Percentiles rank a stretch among this genome's conserved stretches.
These are phyloP conservation scores for Denticeps clupeoides DNA, from an alignment of 2,797 vertebrate species.

Conservation along the genomic window DNA sequence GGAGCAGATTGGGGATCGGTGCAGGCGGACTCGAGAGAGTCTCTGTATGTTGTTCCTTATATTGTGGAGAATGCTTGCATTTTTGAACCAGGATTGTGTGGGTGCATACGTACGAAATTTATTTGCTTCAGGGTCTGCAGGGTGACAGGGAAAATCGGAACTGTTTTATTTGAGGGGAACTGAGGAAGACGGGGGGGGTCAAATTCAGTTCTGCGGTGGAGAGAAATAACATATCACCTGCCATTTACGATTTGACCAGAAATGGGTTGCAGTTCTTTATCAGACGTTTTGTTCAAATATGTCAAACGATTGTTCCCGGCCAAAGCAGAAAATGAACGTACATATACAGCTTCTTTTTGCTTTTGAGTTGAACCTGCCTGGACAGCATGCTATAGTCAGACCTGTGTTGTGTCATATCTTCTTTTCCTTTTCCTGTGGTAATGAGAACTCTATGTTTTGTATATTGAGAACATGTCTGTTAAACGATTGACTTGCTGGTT, in stretches of 20 bases:
- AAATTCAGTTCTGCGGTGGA: no score
- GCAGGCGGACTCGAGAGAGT: not conserved
- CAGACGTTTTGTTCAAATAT: no score
- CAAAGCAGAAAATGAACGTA: conserved; percentile 17
- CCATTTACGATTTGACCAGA: no score
- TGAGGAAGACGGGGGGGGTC: not conserved
- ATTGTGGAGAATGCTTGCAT: conserved; percentile 9
- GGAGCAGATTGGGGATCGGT: not conserved
- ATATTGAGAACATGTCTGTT: conserved; percentile 33
- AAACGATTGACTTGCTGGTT: conserved; percentile 31
- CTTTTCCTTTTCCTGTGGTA: conserved; percentile 49
- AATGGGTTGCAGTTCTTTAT: no score
- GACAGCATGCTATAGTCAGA: conserved; percentile 48
- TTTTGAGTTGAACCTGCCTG: conserved; percentile 36
- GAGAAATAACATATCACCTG: no score
- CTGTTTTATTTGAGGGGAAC: conserved; percentile 19
- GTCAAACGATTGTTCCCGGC: conserved; percentile 9
- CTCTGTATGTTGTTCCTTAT: not conserved
- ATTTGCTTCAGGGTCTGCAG: not conserved
- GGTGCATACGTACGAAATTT: not conserved
- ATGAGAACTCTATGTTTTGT: conserved; percentile 45
- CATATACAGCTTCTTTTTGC: conserved; percentile 10
- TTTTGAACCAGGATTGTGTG: conserved; percentile 5
- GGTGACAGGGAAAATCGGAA: no score
- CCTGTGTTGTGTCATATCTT: conserved; percentile 34